A percentile compares a stretch with the other conserved stretches of the same genome.
Evolutionary conservation across 2,797 vertebrate species (phyloP).

Genomic region (Thalassophryne amazonica): DNA sequence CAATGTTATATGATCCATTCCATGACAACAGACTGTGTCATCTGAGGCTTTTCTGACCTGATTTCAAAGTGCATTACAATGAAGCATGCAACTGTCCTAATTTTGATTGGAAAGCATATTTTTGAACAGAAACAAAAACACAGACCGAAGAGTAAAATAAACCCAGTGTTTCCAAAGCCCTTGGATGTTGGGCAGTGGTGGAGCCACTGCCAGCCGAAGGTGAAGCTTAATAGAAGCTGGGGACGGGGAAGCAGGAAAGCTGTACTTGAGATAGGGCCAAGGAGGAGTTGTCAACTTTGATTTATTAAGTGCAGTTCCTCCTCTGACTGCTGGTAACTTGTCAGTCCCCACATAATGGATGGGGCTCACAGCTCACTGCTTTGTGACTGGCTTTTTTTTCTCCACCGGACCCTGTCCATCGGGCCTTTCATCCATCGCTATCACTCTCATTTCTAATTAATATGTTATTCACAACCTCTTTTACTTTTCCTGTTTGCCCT

Average conservation of each 20-base stretch:
- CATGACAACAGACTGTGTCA: no score
- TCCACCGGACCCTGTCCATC: slow-evolving; percentile 53
- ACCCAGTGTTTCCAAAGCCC: slow-evolving; percentile 37
- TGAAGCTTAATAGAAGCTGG: slow-evolving; percentile 74
- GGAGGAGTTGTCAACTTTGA: slow-evolving; percentile 93
- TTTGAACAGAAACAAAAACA: slow-evolving; percentile 22
- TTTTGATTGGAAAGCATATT: slow-evolving; percentile 35
- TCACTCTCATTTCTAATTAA: slow-evolving; percentile 81
- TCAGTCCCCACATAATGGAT: slow-evolving; percentile 87
- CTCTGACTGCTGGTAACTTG: slow-evolving; percentile 84
- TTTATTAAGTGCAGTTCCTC: slow-evolving; percentile 91
- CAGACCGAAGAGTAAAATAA: slow-evolving; percentile 36
- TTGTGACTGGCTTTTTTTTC: slow-evolving; percentile 79
- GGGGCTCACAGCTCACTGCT: slow-evolving; percentile 83
- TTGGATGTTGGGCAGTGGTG: slow-evolving; percentile 47
- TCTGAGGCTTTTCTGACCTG: no score
- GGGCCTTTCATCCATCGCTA: slow-evolving; percentile 61
- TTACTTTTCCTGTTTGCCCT: slow-evolving; percentile 56
- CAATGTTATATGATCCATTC: no score
- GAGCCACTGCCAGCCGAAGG: slow-evolving; percentile 48
- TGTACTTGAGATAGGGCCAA: slow-evolving; percentile 85
- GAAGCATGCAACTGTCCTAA: no score
- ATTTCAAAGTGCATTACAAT: no score
- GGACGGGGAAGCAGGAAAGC: slow-evolving; percentile 74
- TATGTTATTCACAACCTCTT: slow-evolving; percentile 78